Conservation (phyloP, 2,888 invertebrate genomes). For the Drosophila affinis region DNA sequence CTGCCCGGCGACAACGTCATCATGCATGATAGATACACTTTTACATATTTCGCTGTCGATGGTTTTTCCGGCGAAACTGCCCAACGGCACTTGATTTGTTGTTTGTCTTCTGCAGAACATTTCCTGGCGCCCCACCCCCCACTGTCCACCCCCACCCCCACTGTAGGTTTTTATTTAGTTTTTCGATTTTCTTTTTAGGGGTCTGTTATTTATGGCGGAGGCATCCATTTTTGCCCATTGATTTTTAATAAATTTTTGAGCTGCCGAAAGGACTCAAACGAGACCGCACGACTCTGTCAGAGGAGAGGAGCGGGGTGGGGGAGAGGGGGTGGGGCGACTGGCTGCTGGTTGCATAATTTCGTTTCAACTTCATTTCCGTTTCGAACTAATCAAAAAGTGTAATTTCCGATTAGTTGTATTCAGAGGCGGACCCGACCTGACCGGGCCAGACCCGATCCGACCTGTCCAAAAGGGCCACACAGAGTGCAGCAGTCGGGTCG, state of each 20-base stretch:
- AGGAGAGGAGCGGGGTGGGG: background rate
- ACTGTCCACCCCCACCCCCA: background rate
- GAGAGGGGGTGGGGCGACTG: slow-evolving; percentile 6
- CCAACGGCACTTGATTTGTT: slow-evolving; percentile 77
- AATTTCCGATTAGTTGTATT: slow-evolving; percentile 83
- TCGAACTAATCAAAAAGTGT: slow-evolving; percentile 84
- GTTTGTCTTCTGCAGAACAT: slow-evolving; percentile 75
- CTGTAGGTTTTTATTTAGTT: slow-evolving; percentile 60
- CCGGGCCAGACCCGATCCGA: slow-evolving; percentile 26
- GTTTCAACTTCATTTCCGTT: slow-evolving; percentile 84
- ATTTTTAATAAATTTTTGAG: slow-evolving; percentile 75
- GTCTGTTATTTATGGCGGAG: slow-evolving; percentile 66
- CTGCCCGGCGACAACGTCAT: slow-evolving; percentile 67
- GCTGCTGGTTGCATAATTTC: slow-evolving; percentile 81
- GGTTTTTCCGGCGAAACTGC: slow-evolving; percentile 60
- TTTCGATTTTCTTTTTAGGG: slow-evolving; percentile 39
- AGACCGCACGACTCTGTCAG: slow-evolving; percentile 40
- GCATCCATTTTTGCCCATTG: slow-evolving; percentile 55
- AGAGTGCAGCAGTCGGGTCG: slow-evolving; percentile 12
- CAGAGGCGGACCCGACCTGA: slow-evolving; percentile 41
- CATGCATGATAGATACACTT: slow-evolving; percentile 77
- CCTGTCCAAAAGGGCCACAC: background rate
- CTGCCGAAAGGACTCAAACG: slow-evolving; percentile 40
- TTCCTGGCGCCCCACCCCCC: slow-evolving; percentile 44
- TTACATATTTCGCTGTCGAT: slow-evolving; percentile 69